Evolutionary conservation across 2,888 invertebrate genomes (phyloP).

Genomic region (Falcaria lacertinaria): DNA sequence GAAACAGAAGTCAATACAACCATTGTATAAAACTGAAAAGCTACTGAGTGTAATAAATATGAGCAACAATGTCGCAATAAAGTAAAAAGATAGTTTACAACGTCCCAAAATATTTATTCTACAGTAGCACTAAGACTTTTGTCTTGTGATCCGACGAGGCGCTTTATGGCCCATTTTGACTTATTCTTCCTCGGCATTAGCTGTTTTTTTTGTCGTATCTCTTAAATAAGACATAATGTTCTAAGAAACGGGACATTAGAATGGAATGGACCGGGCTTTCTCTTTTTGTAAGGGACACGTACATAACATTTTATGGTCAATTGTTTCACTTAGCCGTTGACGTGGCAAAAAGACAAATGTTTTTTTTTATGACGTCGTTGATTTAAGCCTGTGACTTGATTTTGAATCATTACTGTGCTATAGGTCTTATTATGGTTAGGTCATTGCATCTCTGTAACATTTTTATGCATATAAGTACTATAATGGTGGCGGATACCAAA

Average conservation of each 20-base stretch:
- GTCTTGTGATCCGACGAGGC: conserved; percentile 50
- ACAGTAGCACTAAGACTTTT: conserved; percentile 66
- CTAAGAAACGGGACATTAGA: conserved; percentile 74
- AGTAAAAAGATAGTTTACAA: conserved; percentile 59
- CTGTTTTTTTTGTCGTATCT: conserved; percentile 66
- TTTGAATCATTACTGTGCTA: too few species aligned
- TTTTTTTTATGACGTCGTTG: conserved; percentile 1
- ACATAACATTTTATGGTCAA: conserved; percentile 72
- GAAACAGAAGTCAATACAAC: conserved; percentile 64
- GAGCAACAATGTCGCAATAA: conserved; percentile 70
- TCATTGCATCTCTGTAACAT: too few species aligned
- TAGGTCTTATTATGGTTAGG: too few species aligned
- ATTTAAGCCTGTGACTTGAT: too few species aligned
- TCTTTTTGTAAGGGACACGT: conserved; percentile 72
- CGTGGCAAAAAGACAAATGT: conserved; percentile 48
- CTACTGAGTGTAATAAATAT: conserved; percentile 57
- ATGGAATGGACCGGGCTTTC: conserved; percentile 61
- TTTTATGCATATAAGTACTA: too few species aligned
- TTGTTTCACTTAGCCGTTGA: conserved; percentile 67
- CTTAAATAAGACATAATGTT: conserved; percentile 79
- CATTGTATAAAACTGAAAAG: conserved; percentile 64
- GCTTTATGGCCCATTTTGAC: conserved; percentile 69
- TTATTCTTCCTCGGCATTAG: conserved; percentile 61
- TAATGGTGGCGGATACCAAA: too few species aligned
- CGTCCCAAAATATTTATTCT: conserved; percentile 62